Evolutionary conservation across 2,888 invertebrate species (phyloP), one percentile per base, ranked within the genome.

Genomic region (Loripinus fragilis): DNA sequence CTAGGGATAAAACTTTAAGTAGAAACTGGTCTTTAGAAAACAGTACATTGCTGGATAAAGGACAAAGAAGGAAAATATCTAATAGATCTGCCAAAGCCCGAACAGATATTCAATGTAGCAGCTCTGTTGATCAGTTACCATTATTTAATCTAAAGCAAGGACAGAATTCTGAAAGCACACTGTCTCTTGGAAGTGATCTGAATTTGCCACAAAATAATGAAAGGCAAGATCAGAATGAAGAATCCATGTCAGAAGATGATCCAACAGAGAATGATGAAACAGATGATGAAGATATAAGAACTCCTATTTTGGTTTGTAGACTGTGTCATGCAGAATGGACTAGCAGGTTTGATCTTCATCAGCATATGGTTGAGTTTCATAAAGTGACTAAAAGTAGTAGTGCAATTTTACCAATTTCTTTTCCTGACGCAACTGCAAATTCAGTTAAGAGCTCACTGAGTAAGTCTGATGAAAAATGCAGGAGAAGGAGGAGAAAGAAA

Each of bases 281-380:
- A 7, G 52, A 52, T 23, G 60, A 60, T 60, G 60, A 60, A 60
- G 60, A 60, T n/a, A 33, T 33, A 17, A 60, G 28, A 60, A 12
- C 60, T 60, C 60, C 60, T 12, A 33, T 20, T 15, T 60, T 60
- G 25, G 15, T 60, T 17, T 60, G 60, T 23, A 30, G 60, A 17
- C 20, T 8, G 25, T 60, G 60, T 60, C 28, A 33, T 60, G 60
- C 20, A 12, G 60, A 60, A 20, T 60, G 25, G 7, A 3, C 33
- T 33, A 60, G 60, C 33, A 60, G 60, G 33, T 60, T 33, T 60
- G 33, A 60, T 33, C 33, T 60, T 17, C 30, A 60, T 60, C 17
- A 60, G n/a, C 60, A 60, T 60, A 25, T 60, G 23, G 60, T 60
- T 7, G 33, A 33, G 2, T 60, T 60, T 23, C 60, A 60, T 20